Conservation (phyloP, 2,797 vertebrate genomes). For the Heliangelus exortis region DNA sequence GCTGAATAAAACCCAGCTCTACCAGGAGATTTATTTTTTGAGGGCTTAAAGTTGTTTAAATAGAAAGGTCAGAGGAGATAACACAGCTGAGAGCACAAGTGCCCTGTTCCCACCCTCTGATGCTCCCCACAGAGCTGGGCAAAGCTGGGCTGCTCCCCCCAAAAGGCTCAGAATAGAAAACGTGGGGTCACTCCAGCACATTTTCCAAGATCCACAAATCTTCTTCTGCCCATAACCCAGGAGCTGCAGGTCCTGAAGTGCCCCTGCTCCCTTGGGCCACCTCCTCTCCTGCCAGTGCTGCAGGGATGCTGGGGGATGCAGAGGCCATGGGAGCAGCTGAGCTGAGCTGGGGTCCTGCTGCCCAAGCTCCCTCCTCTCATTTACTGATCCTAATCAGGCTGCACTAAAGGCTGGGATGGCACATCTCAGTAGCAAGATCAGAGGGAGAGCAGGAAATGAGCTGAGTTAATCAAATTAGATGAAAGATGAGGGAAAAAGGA, state of each 20-base stretch:
- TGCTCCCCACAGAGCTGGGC: accelerated
- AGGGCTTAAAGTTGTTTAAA: background rate
- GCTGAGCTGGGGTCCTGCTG: background rate
- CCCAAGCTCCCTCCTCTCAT: slow-evolving; percentile 23
- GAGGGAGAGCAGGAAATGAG: slow-evolving; percentile 57
- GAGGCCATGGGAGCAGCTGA: background rate
- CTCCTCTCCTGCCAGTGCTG: accelerated
- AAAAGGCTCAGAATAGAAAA: background rate
- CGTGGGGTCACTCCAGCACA: accelerated
- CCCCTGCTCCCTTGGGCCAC: background rate
- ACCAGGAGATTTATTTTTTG: slow-evolving; percentile 31
- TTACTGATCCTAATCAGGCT: slow-evolving; percentile 25
- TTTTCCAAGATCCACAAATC: background rate
- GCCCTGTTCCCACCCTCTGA: background rate
- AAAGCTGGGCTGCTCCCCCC: background rate
- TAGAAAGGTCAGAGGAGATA: background rate
- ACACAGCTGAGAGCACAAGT: background rate
- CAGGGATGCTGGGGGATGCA: background rate
- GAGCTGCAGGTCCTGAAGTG: background rate
- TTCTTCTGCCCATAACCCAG: background rate
- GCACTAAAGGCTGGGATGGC: slow-evolving; percentile 25
- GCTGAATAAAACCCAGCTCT: slow-evolving; percentile 23
- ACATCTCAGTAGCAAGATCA: slow-evolving; percentile 32
- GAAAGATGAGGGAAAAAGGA: slow-evolving; percentile 41
- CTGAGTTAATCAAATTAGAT: slow-evolving; percentile 54